Evolutionary conservation across 2,888 invertebrate species (phyloP).

Genomic region (Heliconius hortense): DNA sequence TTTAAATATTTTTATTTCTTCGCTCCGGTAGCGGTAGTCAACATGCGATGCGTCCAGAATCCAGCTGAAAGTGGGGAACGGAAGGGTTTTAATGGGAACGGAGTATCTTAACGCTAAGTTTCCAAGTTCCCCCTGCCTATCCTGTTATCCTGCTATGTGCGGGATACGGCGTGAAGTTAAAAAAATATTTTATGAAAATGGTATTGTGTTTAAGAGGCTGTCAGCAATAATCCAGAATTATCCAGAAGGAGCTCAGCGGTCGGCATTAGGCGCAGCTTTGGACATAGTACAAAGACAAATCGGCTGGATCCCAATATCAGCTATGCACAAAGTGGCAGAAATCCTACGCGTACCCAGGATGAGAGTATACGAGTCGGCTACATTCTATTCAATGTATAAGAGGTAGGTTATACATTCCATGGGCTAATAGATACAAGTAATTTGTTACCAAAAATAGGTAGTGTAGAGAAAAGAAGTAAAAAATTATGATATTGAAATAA

Average conservation of each 20-base stretch:
- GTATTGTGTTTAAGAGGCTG: conserved; percentile 57
- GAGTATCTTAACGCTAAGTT: background rate
- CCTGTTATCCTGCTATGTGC: background rate
- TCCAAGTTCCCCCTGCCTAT: background rate
- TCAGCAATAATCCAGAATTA: conserved; percentile 64
- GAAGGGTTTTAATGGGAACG: background rate
- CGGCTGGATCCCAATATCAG: conserved; percentile 74
- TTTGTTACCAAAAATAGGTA: background rate
- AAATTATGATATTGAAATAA: too few species aligned
- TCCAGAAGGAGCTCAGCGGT: conserved; percentile 62
- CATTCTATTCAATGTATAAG: conserved; percentile 71
- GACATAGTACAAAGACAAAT: conserved; percentile 72
- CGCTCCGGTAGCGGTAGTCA: background rate
- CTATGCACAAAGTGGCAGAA: conserved; percentile 71
- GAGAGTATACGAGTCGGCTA: conserved; percentile 70
- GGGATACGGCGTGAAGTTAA: background rate
- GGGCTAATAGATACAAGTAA: background rate
- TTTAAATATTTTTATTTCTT: background rate
- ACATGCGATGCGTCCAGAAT: background rate
- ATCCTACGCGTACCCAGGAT: conserved; percentile 64
- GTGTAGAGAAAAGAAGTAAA: too few species aligned
- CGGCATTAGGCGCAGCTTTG: conserved; percentile 57
- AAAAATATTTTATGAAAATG: background rate
- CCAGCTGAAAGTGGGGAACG: background rate
- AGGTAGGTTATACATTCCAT: conserved; percentile 50